Evolutionary conservation across 2,797 vertebrate genomes (phyloP), one percentile per base, ranked within the genome.

Genomic region (Lemur catta): DNA sequence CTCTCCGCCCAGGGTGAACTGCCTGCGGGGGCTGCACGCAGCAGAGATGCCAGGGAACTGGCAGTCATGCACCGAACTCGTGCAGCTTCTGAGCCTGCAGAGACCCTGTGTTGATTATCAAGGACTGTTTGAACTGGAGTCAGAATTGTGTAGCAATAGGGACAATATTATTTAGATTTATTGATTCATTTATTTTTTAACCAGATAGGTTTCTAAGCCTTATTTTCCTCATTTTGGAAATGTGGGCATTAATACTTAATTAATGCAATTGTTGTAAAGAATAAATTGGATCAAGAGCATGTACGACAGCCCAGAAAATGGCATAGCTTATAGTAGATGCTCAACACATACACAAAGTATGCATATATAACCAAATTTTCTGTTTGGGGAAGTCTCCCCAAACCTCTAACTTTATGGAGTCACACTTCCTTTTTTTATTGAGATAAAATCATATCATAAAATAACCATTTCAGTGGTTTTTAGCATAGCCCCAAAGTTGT

Each of bases 181-280:
- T 55, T 55, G 6, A n/a, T 28, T 91, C n/a, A 12, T 75, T 79
- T 38, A 50, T 35, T 82, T 69, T 63, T 38, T 15, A 12, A 10
- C 24, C 33, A 71, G 13, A 18, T 69, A 20, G 30, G 30, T 20
- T 7, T 61, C n/a, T 80, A 13, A 93, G 2, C 13, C 85, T 81
- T 46, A 15, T 6, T 69, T 93, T 94, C 14, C 75, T 82, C 78
- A 92, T 46, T 78, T 81, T 94, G 96, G 24, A 57, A 96, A 82
- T 91, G 86, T 74, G 84, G 26, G 38, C 46, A 28, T 43, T n/a
- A 30, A 28, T 55, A 61, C 22, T 6, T 59, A 80, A 84, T 85
- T 79, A 17, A 55, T 17, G 7, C 6, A 18, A 28, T 38, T 12
- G 12, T 2, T 41, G 30, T 28, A 13, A 24, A 82, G n/a, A 69